These are phyloP conservation scores for Trematomus loennbergii DNA, from an alignment of 2,113 vertebrate genomes.

Conservation along the genomic window DNA sequence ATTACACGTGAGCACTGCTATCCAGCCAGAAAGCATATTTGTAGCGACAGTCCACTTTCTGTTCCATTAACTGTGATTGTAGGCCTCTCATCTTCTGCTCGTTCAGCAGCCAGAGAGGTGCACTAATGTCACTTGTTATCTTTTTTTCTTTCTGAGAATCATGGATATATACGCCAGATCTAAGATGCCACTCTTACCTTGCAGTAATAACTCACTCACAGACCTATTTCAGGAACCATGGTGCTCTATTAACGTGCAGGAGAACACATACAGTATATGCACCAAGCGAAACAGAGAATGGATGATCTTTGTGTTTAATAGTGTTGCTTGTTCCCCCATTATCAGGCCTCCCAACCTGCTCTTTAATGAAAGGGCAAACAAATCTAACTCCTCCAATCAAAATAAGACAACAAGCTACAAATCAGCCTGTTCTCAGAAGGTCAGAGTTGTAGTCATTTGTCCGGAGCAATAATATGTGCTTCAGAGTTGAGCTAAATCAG, in stretches of 20 bases:
- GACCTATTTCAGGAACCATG: not conserved
- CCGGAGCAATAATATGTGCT: not conserved
- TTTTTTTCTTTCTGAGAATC: constrained; percentile 24
- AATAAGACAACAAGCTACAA: constrained; percentile 3
- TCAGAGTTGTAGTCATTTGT: constrained; percentile 33
- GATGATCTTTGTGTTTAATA: not conserved
- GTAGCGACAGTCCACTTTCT: not conserved
- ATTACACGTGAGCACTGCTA: not conserved
- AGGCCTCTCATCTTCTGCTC: constrained; percentile 12
- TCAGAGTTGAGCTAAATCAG: not conserved
- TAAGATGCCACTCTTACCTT: constrained; percentile 22
- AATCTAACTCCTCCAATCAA: constrained; percentile 14
- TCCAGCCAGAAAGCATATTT: not conserved
- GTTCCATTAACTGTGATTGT: constrained; percentile 6
- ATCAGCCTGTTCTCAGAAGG: constrained; percentile 21
- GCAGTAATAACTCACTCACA: constrained; percentile 2
- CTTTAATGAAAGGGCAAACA: constrained; percentile 50
- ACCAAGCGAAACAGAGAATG: not conserved
- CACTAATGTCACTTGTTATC: constrained; percentile 42
- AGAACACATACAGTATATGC: not conserved
- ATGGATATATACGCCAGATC: constrained; percentile 45
- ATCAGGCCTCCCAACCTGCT: not conserved
- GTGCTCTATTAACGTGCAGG: not conserved
- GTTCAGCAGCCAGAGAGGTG: not conserved
- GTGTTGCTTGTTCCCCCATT: not conserved